These are phyloP conservation scores for Phodopus roborovskii DNA, from an alignment of 2,113 vertebrate species.

Conservation along the genomic window DNA sequence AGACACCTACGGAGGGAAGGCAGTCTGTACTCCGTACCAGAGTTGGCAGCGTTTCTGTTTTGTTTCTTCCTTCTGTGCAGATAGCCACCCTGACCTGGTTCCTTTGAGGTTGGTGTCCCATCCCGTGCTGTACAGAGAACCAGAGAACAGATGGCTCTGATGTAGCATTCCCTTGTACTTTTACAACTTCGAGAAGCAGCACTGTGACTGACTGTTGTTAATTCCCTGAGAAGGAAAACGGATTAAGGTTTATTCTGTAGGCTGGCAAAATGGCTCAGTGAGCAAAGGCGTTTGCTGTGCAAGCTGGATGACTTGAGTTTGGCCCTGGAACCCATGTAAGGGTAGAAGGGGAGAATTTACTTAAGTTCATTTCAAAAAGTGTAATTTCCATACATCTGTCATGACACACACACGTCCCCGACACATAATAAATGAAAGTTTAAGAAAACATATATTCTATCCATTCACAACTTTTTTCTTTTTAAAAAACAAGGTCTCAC, in stretches of 20 bases:
- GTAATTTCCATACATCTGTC: neutral
- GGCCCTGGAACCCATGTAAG: neutral
- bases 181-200: neutral
- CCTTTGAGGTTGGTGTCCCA: neutral
- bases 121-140: neutral
- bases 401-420: neutral
- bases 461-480: neutral
- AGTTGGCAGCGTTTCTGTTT: neutral
- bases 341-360: neutral
- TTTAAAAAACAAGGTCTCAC: neutral
- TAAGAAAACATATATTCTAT: neutral
- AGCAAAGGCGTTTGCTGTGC: neutral
- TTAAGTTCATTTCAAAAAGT: neutral
- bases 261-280: neutral
- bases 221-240: constrained; percentile 4
- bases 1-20: neutral
- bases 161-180: neutral
- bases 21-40: neutral
- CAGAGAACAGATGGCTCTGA: too few species aligned
- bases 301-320: neutral
- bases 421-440: neutral
- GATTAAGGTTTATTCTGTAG: neutral
- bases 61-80: neutral
- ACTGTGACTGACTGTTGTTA: neutral
- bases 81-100: too few species aligned